A percentile compares a stretch with the other conserved stretches of the same genome.
These are phyloP conservation scores for Micrastur ruficollis DNA, from an alignment of 2,797 vertebrate species.

Conservation along the genomic window DNA sequence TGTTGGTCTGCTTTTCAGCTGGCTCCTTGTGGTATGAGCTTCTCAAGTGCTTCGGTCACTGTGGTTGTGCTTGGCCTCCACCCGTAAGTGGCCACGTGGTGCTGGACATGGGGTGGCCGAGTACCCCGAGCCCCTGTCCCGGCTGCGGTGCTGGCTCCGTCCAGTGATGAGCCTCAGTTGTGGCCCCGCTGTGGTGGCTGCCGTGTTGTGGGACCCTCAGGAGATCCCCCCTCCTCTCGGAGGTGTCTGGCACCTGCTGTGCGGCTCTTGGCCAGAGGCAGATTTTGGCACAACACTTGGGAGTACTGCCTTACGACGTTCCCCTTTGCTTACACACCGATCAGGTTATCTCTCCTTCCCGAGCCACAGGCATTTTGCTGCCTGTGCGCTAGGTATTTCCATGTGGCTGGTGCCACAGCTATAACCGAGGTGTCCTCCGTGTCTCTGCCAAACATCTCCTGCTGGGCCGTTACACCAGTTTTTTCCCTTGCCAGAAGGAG, in stretches of 20 bases:
- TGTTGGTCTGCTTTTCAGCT: not conserved
- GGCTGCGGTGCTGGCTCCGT: not conserved
- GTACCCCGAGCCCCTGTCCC: accelerated
- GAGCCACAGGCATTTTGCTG: not conserved
- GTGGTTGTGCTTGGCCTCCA: not conserved
- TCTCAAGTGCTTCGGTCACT: not conserved
- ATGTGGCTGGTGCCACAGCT: not conserved
- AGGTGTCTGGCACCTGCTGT: not conserved
- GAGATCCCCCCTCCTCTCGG: not conserved
- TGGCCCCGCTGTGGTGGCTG: accelerated
- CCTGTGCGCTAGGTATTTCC: not conserved
- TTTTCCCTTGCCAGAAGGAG: not conserved
- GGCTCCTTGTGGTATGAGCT: accelerated
- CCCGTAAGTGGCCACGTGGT: not conserved
- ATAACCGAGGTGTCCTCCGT: not conserved
- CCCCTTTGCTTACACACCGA: accelerated
- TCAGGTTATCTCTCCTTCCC: not conserved
- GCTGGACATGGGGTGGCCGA: accelerated
- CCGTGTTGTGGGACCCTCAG: accelerated
- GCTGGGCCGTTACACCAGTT: not conserved
- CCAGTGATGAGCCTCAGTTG: not conserved
- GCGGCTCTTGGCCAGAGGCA: not conserved
- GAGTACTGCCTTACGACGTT: accelerated
- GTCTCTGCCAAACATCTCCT: not conserved
- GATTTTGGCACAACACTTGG: not conserved